Percentiles rank a stretch among this genome's conserved stretches.
These are phyloP conservation scores for Cephalopterus ornatus DNA, from an alignment of 2,113 vertebrate genomes.

Conservation along the genomic window DNA sequence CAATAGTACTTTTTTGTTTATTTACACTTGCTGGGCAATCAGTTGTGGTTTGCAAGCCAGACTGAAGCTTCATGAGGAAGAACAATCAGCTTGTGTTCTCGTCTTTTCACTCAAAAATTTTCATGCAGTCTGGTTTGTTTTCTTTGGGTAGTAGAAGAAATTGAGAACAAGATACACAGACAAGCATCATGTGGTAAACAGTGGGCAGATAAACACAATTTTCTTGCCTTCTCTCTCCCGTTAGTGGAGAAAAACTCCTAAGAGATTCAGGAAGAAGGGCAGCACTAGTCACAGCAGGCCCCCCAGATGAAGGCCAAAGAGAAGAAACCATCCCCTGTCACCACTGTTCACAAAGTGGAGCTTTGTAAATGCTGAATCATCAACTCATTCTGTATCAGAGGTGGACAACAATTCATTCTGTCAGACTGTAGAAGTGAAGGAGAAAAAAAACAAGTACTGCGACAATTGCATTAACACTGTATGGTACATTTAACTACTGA, in stretches of 20 bases:
- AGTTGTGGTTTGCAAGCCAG: background rate
- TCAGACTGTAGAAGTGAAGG: background rate
- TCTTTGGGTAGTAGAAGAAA: background rate
- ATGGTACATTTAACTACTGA: background rate
- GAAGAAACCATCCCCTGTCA: background rate
- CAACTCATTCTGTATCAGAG: background rate
- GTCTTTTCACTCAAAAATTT: background rate
- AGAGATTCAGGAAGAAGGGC: background rate
- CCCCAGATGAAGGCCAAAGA: background rate
- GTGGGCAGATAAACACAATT: rapidly evolving
- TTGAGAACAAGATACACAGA: background rate
- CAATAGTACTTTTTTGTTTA: background rate
- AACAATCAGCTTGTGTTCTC: background rate
- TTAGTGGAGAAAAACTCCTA: background rate
- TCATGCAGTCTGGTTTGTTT: background rate
- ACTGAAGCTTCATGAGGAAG: background rate
- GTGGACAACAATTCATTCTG: background rate
- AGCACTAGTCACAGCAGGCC: background rate
- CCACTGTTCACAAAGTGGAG: background rate
- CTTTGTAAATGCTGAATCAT: background rate
- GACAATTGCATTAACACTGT: background rate
- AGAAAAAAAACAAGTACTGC: background rate
- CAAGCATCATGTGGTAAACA: background rate
- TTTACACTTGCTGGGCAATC: background rate
- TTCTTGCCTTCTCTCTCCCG: background rate